phyloP scores from a whole-genome alignment of 2,888 invertebrate genomes.

The Slavum lentiscoides region DNA sequence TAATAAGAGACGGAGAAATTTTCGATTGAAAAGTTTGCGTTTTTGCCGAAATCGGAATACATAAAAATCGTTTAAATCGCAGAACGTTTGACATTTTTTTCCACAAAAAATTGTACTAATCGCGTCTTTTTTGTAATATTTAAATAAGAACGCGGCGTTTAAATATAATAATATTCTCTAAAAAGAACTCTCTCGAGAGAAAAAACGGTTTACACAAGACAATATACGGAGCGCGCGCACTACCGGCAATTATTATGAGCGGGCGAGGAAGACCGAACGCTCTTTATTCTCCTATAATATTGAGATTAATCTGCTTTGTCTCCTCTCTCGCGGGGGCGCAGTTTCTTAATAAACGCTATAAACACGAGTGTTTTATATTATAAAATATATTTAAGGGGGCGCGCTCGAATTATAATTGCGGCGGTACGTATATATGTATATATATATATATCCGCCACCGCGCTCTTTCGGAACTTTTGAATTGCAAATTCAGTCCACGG shows the following conservation, averaged over 20 bases:
- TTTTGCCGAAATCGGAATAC: too few species aligned
- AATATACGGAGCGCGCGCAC: conserved; percentile 16
- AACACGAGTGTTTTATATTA: conserved; percentile 22
- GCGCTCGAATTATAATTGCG: conserved; percentile 3
- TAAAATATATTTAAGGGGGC: background rate
- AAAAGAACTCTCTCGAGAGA: too few species aligned
- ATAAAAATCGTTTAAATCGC: too few species aligned
- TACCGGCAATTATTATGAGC: conserved; percentile 27
- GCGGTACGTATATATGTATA: conserved; percentile 44
- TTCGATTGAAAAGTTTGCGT: too few species aligned
- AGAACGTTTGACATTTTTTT: too few species aligned
- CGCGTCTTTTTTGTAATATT: background rate
- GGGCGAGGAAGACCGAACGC: background rate
- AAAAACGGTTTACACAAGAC: conserved; percentile 42
- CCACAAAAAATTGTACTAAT: background rate
- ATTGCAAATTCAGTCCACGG: conserved; percentile 48
- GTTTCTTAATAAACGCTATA: conserved; percentile 46
- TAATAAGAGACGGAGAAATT: too few species aligned
- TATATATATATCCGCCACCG: conserved; percentile 27
- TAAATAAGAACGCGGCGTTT: background rate
- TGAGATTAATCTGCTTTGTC: conserved; percentile 48
- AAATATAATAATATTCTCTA: conserved; percentile 10
- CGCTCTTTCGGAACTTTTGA: conserved; percentile 34
- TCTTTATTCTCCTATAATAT: conserved; percentile 42
- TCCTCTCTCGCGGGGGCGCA: conserved; percentile 2